Evolutionary conservation across 53 echinoderm and acorn worm species (phyloP).

Genomic region (Temnopleurus reevesii): DNA sequence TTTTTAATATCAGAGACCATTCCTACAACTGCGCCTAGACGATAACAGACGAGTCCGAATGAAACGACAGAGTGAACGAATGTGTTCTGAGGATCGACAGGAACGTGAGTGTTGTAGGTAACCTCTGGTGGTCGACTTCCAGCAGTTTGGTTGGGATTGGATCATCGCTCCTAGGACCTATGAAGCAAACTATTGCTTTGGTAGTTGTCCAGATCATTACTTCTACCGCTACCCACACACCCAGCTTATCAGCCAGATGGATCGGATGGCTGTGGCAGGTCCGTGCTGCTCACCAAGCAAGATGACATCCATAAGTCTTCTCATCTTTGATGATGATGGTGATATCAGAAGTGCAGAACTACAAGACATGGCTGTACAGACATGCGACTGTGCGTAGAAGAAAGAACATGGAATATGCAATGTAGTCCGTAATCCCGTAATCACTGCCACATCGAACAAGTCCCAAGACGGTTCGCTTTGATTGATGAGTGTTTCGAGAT

Average conservation of each 20-base stretch:
- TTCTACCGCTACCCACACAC: constrained; percentile 75
- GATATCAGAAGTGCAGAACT: constrained; percentile 72
- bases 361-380: constrained; percentile 74
- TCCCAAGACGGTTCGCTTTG: no score
- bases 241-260: constrained; percentile 47
- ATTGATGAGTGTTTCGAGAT: no score
- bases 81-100: constrained; percentile 67
- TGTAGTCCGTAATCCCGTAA: no score
- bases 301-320: constrained; percentile 64
- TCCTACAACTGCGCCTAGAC: constrained; percentile 67
- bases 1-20: constrained; percentile 66
- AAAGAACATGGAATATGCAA: no score
- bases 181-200: constrained; percentile 87
- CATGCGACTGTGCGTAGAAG: constrained; percentile 77
- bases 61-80: constrained; percentile 56
- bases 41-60: constrained; percentile 57
- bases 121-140: constrained; percentile 77
- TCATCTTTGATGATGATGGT: constrained; percentile 70
- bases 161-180: constrained; percentile 80
- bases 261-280: constrained; percentile 47
- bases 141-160: constrained; percentile 93
- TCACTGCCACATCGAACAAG: no score
- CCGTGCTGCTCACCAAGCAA: constrained; percentile 84
- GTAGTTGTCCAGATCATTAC: constrained; percentile 74
- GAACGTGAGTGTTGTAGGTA: constrained; percentile 73